Conservation (phyloP, 2,797 vertebrate genomes). For the Schizothorax lantsangensis region DNA sequence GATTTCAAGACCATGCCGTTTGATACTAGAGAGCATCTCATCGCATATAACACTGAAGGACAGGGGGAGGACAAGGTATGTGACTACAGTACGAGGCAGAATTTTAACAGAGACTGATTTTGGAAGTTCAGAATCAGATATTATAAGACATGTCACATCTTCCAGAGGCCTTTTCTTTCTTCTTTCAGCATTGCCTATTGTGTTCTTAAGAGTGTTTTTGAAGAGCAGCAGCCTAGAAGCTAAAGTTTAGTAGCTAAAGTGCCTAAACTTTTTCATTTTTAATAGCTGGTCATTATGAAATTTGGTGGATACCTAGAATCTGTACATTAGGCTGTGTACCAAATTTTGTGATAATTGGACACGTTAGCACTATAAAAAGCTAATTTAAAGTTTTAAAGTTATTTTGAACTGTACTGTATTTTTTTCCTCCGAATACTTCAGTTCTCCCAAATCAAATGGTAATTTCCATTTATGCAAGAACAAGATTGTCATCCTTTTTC, state of each 20-base stretch:
- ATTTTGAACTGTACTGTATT: neutral
- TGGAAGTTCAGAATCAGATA: too few relatives aligned
- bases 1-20: conserved; percentile 77
- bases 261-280: neutral
- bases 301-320: neutral
- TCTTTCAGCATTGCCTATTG: neutral
- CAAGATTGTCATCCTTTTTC: neutral
- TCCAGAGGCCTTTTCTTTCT: too few relatives aligned
- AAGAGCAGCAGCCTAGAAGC: neutral
- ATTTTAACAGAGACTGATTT: too few relatives aligned
- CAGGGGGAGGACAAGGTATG: conserved; percentile 90
- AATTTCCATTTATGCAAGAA: neutral
- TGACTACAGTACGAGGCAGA: conserved; percentile 11
- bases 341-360: neutral
- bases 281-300: neutral
- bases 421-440: neutral
- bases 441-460: neutral
- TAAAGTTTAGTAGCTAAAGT: neutral
- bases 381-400: neutral
- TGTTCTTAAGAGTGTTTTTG: neutral
- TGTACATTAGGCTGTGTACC: neutral
- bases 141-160: too few relatives aligned
- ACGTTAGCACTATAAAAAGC: neutral
- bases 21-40: conserved; percentile 81
- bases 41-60: conserved; percentile 89